These are phyloP conservation scores for Sparus aurata DNA, from an alignment of 2,797 vertebrate genomes.

Conservation along the genomic window DNA sequence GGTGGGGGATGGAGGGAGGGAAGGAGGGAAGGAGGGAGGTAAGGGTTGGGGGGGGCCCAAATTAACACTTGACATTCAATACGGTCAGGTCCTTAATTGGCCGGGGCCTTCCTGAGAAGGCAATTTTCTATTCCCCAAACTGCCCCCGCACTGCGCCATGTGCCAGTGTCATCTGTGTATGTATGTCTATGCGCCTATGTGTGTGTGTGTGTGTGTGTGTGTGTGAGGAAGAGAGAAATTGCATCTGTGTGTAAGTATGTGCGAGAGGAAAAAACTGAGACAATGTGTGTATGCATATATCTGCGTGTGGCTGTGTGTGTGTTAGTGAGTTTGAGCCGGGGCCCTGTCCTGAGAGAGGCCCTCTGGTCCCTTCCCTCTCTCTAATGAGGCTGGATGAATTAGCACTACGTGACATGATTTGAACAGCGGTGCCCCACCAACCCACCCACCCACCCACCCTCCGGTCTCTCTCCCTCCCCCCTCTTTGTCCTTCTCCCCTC, in stretches of 20 bases:
- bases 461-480: slow-evolving; percentile 62
- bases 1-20: slow-evolving; percentile 31
- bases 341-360: slow-evolving; percentile 80
- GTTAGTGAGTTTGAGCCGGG: slow-evolving; percentile 46
- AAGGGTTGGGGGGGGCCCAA: slow-evolving; percentile 92
- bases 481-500: slow-evolving; percentile 75
- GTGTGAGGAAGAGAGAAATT: slow-evolving; percentile 46
- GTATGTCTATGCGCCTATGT: slow-evolving; percentile 40
- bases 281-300: slow-evolving; percentile 69
- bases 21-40: slow-evolving; percentile 18
- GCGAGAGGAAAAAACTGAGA: slow-evolving; percentile 63
- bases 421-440: slow-evolving; percentile 86
- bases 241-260: slow-evolving; percentile 75
- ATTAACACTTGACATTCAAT: slow-evolving; percentile 99
- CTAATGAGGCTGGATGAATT: slow-evolving; percentile 99
- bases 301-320: slow-evolving; percentile 51
- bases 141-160: slow-evolving; percentile 92
- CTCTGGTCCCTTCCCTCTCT: slow-evolving; percentile 91
- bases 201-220: slow-evolving; percentile 37
- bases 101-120: slow-evolving; percentile 99
- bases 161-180: slow-evolving; percentile 84
- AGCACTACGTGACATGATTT: slow-evolving; percentile 98
- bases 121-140: slow-evolving; percentile 99
- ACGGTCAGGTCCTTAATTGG: slow-evolving; percentile 99
- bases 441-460: slow-evolving; percentile 40